Percentiles rank a stretch among this genome's conserved stretches.
Conservation (phyloP, 2,888 invertebrate genomes). For the Lacanobia wlatinum region DNA sequence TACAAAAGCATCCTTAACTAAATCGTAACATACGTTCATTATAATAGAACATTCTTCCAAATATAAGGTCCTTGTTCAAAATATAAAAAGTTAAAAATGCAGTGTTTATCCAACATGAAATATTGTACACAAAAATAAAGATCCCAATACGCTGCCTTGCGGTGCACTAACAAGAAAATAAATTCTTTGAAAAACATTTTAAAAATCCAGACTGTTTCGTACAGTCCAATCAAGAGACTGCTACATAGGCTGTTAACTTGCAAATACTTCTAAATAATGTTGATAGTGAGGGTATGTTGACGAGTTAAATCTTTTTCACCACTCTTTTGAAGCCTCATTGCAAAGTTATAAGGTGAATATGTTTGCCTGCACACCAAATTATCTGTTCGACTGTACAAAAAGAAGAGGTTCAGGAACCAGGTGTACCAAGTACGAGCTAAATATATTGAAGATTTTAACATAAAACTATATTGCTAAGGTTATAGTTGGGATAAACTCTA, state of each 20-base stretch:
- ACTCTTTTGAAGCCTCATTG: not conserved
- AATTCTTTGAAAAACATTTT: constrained; percentile 1
- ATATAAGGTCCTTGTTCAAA: not conserved
- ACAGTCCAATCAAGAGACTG: not conserved
- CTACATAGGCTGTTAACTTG: not conserved
- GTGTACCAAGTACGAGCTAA: constrained; percentile 24
- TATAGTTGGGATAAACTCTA: constrained; percentile 47
- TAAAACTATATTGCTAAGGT: constrained; percentile 50
- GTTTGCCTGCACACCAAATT: not conserved
- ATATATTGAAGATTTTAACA: constrained; percentile 40
- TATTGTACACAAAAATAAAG: not conserved
- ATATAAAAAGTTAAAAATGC: not conserved
- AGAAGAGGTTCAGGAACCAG: constrained; percentile 14
- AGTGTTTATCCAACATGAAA: not conserved
- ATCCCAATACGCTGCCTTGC: constrained; percentile 22
- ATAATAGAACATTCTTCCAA: not conserved
- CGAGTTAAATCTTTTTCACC: not conserved
- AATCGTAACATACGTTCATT: too few species aligned
- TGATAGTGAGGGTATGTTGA: not conserved
- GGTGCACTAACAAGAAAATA: constrained; percentile 9
- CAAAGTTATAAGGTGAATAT: not conserved
- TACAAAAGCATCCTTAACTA: too few species aligned
- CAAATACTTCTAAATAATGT: not conserved
- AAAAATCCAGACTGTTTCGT: not conserved
- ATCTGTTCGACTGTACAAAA: not conserved